Evolutionary conservation across 2,113 vertebrate genomes (phyloP), one percentile per base, ranked within the genome.

Genomic region (Rynchops niger): DNA sequence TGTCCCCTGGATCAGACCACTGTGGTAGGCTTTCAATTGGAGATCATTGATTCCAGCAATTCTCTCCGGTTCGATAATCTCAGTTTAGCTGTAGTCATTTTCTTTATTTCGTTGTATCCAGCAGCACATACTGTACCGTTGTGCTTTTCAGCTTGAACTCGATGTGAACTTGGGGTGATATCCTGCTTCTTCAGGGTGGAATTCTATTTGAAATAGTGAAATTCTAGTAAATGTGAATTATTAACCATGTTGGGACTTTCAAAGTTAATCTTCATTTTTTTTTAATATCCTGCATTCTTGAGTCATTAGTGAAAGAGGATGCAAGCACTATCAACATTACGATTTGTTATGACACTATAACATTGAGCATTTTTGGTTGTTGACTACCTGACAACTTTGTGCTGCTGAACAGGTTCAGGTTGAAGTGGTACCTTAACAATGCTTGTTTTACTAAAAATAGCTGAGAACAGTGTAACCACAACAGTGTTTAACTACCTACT

Each of bases 1-100:
- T 79, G 94, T 66, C 92, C 73, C 50, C 62, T 88, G 87, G 82
- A 95, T 92, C 82, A 94, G 95, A 96, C 82, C 93, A 94, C 92
- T 55, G 0, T 59, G 90, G n/a, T 55, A 55, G 56, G 52, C 30
- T 93, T 90, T 91, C 87, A 91, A 0, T 56, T 94, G 88, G 27
- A 96, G 78, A 90, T 91, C 90, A 88, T 32, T 73, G 90, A 65
- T 83, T 87, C 86, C 91, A 96, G 82, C 36, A 93, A 29, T 47
- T 82, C 79, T 80, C 90, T 50, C 73, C 70, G 85, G 56, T 95
- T 94, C 2, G 0, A 78, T 95, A 93, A 94, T 86, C 96, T 91
- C 72, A 63, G 76, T 93, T 95, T 74, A 97, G 90, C 96, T 95
- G 61, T 45, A 95, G 83, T 58, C 13, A 52, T 93, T 95, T 86